Evolutionary conservation across 37 sponge, comb jelly and placozoan genomes (phyloP), one percentile per base, ranked within the genome.

Genomic region (Theonella swinhoei): DNA sequence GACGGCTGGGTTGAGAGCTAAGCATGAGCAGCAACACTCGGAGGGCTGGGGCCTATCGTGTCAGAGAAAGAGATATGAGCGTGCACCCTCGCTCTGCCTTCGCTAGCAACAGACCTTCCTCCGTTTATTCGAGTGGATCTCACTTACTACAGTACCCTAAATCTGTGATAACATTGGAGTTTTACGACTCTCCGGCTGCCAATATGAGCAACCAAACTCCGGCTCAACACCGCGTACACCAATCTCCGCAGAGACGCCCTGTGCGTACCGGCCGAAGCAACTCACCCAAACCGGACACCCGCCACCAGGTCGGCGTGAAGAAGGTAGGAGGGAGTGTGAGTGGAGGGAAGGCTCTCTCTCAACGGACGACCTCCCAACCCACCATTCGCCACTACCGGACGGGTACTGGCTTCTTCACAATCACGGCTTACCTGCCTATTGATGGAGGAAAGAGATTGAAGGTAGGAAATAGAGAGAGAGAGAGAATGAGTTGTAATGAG

Each of bases 341-440:
- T 28, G 8, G 47, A 34, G 43, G 42, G 25, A 35, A 43, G 47
- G n/a, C 14, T 17, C 42, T 74, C 20, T 43, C 26, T 28, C 59
- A 43, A 23, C 29, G 24, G 30, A 40, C 30, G 28, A 70, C 38
- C 19, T 32, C 31, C 30, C 47, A 4, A 35, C 24, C 36, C 34
- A 29, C 72, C 40, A 2, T 19, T 34, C 36, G 72, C 47, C 77
- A 78, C 72, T 66, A 88, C 63, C 62, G 14, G 54, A 17, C 54
- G 11, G 14, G 14, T 14, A 14, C 77, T 25, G 68, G 68, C 25
- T 7, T 26, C 58, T 91, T 87, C 77, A 80, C 80, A n/a, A 78
- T 91, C 32, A 87, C 84, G 20, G 92, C 92, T 41, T 91, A 91
- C 68, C 75, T 91, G 0, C 92, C 92, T 19, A 26, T 79, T 47